Evolutionary conservation across 1,140 invertebrate genomes (phyloP).

Genomic region (Brachionus paranguensis): DNA sequence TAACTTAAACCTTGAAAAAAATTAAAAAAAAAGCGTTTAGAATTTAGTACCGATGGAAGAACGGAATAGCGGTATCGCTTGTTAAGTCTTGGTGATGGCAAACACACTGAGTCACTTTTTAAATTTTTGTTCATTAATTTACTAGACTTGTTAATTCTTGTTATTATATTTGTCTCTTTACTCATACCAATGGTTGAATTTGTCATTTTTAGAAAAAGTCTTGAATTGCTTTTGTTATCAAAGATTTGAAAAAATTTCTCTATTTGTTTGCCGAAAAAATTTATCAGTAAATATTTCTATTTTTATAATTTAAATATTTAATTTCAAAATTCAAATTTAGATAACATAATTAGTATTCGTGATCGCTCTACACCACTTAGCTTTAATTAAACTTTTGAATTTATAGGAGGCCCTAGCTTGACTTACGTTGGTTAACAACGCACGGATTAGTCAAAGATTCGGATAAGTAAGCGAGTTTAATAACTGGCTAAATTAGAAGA

Average conservation of each 20-base stretch:
- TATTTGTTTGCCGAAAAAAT: not conserved
- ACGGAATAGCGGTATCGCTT: conserved; percentile 22
- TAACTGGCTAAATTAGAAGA: not conserved
- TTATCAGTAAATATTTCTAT: conserved; percentile 9
- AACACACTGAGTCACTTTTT: conserved; percentile 7
- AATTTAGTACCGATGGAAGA: conserved; percentile 6
- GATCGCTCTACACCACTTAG: not conserved
- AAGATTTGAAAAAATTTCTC: not conserved
- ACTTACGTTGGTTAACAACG: not conserved
- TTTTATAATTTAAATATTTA: conserved; percentile 31
- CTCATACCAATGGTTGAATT: not conserved
- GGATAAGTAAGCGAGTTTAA: not conserved
- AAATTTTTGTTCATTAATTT: not conserved
- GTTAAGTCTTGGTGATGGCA: conserved; percentile 18
- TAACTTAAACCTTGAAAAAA: not conserved
- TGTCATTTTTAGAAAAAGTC: not conserved
- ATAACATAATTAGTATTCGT: conserved; percentile 14
- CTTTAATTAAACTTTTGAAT: not conserved
- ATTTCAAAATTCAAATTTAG: conserved; percentile 9
- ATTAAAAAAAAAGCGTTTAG: not conserved
- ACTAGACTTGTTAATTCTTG: not conserved
- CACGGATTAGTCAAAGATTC: not conserved
- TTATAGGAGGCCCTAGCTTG: not conserved
- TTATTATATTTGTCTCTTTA: not conserved
- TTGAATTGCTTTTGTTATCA: not conserved